phyloP scores from a whole-genome alignment of 2,113 vertebrate species.

The Labeo catla region DNA sequence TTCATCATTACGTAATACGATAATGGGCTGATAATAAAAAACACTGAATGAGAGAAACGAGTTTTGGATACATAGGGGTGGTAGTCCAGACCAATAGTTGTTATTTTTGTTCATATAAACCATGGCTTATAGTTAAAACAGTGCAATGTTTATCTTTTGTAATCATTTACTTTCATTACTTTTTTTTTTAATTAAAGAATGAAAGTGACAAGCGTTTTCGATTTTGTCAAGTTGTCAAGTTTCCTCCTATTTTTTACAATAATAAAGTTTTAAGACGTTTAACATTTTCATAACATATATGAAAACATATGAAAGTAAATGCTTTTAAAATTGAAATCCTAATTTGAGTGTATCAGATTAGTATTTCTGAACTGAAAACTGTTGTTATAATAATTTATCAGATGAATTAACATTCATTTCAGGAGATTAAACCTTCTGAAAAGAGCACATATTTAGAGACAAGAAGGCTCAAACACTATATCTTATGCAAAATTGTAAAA shows the following conservation, averaged over 20 bases:
- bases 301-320: neutral
- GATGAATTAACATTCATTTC: neutral
- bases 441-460: too few relatives aligned
- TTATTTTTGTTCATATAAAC: neutral
- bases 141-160: neutral
- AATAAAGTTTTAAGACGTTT: neutral
- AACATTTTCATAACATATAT: neutral
- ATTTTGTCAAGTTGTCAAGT: too few relatives aligned
- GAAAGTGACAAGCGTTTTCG: neutral
- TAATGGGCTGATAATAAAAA: neutral
- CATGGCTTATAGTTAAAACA: neutral
- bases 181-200: neutral
- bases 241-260: too few relatives aligned
- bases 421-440: neutral
- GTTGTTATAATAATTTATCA: neutral
- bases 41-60: neutral
- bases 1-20: conserved; percentile 22
- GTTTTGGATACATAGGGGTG: neutral
- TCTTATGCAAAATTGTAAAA: too few relatives aligned
- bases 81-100: neutral
- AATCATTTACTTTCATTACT: neutral
- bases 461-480: too few relatives aligned
- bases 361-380: too few relatives aligned
- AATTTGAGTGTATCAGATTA: too few relatives aligned
- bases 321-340: neutral